phyloP scores from a whole-genome alignment of 1,140 invertebrate species.

The Drosophila dunni region DNA sequence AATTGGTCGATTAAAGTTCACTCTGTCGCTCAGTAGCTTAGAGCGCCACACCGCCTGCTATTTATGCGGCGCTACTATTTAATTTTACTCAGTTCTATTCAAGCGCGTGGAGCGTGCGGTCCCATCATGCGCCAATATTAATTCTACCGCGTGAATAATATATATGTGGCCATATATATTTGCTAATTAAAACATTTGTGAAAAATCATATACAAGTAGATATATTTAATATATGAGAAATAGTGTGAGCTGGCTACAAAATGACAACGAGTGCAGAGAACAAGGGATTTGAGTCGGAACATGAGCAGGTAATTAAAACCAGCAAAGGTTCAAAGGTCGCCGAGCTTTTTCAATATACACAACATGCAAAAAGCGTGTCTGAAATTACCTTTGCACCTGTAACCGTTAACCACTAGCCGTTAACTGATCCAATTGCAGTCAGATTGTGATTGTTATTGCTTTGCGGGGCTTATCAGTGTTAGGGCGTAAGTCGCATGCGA shows the following conservation, averaged over 20 bases:
- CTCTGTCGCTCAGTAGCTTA: neutral
- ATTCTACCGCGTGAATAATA: neutral
- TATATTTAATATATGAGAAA: slow-evolving; percentile 21
- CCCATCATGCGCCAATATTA: no score
- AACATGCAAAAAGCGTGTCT: slow-evolving; percentile 8
- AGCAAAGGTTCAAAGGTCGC: neutral
- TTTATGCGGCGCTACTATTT: slow-evolving; percentile 49
- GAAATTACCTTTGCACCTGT: slow-evolving; percentile 43
- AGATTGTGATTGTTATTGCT: neutral
- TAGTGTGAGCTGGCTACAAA: slow-evolving; percentile 1
- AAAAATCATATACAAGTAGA: neutral
- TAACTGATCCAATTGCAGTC: slow-evolving; percentile 19
- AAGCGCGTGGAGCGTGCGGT: slow-evolving; percentile 23
- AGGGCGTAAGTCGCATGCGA: slow-evolving; percentile 17
- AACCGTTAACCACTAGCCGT: slow-evolving; percentile 8
- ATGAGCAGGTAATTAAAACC: slow-evolving; percentile 60
- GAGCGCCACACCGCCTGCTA: slow-evolving; percentile 23
- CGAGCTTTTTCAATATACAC: slow-evolving; percentile 29
- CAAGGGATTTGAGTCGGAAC: slow-evolving; percentile 37
- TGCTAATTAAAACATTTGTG: no score
- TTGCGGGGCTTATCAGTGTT: slow-evolving; percentile 44
- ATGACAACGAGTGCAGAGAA: slow-evolving; percentile 15
- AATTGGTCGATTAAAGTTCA: slow-evolving; percentile 46
- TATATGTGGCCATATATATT: neutral
- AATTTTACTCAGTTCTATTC: slow-evolving; percentile 54